Conservation (phyloP, 2,113 vertebrate genomes). For the Desmodus rotundus region DNA sequence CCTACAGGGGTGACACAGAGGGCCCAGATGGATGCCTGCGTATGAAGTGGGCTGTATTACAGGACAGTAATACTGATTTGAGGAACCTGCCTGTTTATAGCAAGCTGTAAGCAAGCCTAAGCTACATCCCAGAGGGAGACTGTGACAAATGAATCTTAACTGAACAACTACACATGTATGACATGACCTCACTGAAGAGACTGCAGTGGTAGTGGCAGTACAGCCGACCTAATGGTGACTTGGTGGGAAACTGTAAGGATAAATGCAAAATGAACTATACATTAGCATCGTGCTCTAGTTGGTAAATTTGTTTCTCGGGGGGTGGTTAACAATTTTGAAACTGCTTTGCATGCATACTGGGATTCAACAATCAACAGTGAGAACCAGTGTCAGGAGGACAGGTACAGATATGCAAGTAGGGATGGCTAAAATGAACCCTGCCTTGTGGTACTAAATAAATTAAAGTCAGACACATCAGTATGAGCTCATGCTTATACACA, state of each 20-base stretch:
- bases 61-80: neutral
- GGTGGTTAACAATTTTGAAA: neutral
- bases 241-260: neutral
- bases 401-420: neutral
- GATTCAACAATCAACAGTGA: neutral
- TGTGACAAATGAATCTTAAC: neutral
- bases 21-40: neutral
- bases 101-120: neutral
- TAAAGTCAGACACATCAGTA: neutral
- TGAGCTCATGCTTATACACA: neutral
- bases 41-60: neutral
- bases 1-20: neutral
- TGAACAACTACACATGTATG: neutral
- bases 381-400: neutral
- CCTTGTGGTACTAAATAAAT: neutral
- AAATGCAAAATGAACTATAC: neutral
- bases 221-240: neutral
- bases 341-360: neutral
- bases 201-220: neutral
- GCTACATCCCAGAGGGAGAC: neutral
- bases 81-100: neutral
- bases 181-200: neutral
- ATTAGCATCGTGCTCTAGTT: neutral
- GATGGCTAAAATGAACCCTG: neutral
- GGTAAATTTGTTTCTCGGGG: neutral